phyloP scores from a whole-genome alignment of 2,888 invertebrate genomes.

The Labia minor region DNA sequence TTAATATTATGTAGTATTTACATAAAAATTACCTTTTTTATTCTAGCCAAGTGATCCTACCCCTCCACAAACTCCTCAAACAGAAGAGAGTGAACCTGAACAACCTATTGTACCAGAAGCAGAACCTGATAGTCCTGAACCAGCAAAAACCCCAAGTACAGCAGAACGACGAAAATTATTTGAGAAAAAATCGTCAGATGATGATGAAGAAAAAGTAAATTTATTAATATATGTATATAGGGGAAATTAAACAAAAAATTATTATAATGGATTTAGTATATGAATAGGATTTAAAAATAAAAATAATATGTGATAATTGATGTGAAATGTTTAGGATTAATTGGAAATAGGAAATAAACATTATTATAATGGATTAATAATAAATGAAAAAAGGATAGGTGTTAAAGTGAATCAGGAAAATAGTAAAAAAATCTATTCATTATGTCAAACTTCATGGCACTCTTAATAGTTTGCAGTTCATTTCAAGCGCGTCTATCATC shows the following conservation, averaged over 20 bases:
- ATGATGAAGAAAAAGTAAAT: slow-evolving; percentile 18
- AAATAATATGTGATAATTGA: no score
- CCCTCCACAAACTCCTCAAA: not conserved
- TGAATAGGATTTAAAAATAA: no score
- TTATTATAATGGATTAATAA: no score
- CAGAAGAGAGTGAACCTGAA: slow-evolving; percentile 23
- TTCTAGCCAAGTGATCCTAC: not conserved
- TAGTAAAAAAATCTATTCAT: no score
- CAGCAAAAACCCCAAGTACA: slow-evolving; percentile 64
- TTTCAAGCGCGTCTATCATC: no score
- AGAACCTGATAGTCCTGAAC: slow-evolving; percentile 17
- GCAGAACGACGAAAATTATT: slow-evolving; percentile 69
- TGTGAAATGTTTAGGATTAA: no score
- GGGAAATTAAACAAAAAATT: slow-evolving; percentile 33
- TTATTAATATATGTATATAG: slow-evolving; percentile 17
- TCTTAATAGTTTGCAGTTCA: no score
- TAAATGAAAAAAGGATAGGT: no score
- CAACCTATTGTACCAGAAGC: slow-evolving; percentile 20
- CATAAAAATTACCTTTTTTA: not conserved
- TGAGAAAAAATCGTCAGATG: slow-evolving; percentile 36
- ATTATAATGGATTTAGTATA: no score
- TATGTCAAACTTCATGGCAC: no score
- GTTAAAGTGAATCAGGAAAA: no score
- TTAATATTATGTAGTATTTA: not conserved
- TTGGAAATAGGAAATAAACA: no score